Evolutionary conservation across 2,797 vertebrate genomes (phyloP).

Genomic region (Ficedula albicollis): DNA sequence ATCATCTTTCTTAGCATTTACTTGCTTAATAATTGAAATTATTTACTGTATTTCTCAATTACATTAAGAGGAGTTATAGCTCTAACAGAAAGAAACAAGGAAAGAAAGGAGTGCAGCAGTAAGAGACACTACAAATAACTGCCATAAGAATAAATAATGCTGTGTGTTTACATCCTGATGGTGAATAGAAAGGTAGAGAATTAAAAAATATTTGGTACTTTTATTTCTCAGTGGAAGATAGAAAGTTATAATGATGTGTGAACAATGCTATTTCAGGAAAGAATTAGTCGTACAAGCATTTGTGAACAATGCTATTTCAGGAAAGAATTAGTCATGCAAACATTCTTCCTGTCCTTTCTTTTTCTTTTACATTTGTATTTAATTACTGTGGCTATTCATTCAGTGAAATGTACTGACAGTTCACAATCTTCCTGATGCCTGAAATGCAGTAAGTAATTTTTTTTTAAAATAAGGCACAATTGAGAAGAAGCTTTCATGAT

Average conservation of each 20-base stretch:
- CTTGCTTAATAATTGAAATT: not conserved
- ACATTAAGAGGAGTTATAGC: not conserved
- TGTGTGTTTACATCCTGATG: not conserved
- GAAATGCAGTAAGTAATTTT: not conserved
- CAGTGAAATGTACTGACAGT: conserved; percentile 5
- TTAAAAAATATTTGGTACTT: not conserved
- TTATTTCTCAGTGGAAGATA: conserved; percentile 19
- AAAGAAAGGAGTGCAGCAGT: not conserved
- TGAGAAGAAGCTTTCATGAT: not conserved
- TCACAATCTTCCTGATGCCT: not conserved
- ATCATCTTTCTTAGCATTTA: not conserved
- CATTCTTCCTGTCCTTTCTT: not conserved
- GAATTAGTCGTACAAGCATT: not conserved
- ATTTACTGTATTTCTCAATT: not conserved
- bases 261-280: not conserved
- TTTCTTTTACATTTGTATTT: not conserved
- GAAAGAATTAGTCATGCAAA: not conserved
- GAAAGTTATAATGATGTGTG: not conserved
- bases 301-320: not conserved
- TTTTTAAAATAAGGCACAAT: not conserved
- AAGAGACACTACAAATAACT: not conserved
- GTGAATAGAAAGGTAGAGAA: not conserved
- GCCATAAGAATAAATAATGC: not conserved
- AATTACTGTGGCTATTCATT: conserved; percentile 9
- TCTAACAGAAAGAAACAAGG: not conserved